phyloP scores from a whole-genome alignment of 2,113 vertebrate species.

The Dascyllus trimaculatus region DNA sequence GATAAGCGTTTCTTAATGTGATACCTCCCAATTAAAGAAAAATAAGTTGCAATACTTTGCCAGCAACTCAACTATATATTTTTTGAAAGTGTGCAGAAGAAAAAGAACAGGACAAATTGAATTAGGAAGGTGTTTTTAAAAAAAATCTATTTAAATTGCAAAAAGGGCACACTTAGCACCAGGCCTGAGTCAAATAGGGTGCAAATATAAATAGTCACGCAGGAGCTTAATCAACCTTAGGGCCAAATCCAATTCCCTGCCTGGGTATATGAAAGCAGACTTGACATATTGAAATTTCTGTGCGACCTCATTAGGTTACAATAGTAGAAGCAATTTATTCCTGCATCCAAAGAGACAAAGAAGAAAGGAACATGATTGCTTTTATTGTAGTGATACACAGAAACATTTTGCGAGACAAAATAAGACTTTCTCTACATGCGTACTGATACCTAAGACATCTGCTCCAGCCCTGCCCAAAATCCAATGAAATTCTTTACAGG shows the following conservation, averaged over 20 bases:
- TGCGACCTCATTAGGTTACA: conserved; percentile 36
- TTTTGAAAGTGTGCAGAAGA: background rate
- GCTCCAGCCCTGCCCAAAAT: conserved; percentile 22
- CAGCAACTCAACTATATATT: background rate
- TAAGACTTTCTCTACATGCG: background rate
- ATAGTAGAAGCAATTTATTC: conserved; percentile 20
- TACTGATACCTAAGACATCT: conserved; percentile 1
- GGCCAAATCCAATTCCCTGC: conserved; percentile 38
- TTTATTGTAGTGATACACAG: background rate
- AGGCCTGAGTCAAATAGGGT: background rate
- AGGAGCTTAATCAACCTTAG: conserved; percentile 27
- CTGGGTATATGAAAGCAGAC: conserved; percentile 35
- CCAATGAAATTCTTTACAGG: conserved; percentile 1
- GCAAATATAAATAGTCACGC: conserved; percentile 18
- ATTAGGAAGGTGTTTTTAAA: background rate
- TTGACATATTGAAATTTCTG: conserved; percentile 26
- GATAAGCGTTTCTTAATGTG: background rate
- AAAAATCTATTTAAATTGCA: conserved; percentile 27
- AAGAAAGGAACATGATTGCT: background rate
- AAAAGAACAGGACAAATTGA: background rate
- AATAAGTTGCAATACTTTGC: background rate
- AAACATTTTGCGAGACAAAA: conserved; percentile 17
- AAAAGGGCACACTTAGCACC: background rate
- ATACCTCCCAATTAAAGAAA: background rate
- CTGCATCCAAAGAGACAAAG: conserved; percentile 9